Evolutionary conservation across 2,113 vertebrate genomes (phyloP), one percentile per base, ranked within the genome.

Genomic region (Leptobrachium ailaonicum): DNA sequence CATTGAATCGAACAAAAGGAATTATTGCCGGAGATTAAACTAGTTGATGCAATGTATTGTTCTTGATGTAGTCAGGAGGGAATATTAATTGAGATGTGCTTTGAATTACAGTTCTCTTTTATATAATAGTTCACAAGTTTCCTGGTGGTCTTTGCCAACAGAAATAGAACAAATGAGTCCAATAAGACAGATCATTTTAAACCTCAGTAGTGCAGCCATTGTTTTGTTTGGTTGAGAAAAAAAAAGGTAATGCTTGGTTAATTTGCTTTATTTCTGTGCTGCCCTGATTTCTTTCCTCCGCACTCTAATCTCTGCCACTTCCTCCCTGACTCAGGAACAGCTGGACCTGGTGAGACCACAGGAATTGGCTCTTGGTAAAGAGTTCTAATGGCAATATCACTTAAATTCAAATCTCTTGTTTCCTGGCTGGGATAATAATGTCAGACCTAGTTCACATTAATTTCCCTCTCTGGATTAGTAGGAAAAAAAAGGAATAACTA

Each of bases 211-310:
- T 91, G 90, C 88, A 92, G 90, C 91, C 89, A 95, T 98, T 98
- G 95, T 98, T 95, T 95, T 88, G 86, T 88, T 88, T 88, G 88
- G 91, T 91, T 43, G 69, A 71, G 71, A 70, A 14, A 14, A 95
- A 94, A 97, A 96, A 97, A 96, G 95, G 93, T 95, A 94, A 97
- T 95, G 96, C 96, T 96, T 97, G 95, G 94, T 94, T 97, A 96
- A 94, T 92, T 96, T 95, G 91, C 94, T 97, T 96, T 95, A 95
- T 90, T 89, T 90, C 88, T 88, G 86, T 83, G 83, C 89, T 86
- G 87, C 88, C 94, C 90, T 90, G 87, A 88, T 84, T 87, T 85
- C 82, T 88, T 85, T 82, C 85, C 81, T 75, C 70, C 85, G 87
- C 87, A 89, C 87, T 66, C 90, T 92, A 93, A 94, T 94, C 92